phyloP scores from a whole-genome alignment of 2,113 vertebrate genomes.

The Centropus unirufus region DNA sequence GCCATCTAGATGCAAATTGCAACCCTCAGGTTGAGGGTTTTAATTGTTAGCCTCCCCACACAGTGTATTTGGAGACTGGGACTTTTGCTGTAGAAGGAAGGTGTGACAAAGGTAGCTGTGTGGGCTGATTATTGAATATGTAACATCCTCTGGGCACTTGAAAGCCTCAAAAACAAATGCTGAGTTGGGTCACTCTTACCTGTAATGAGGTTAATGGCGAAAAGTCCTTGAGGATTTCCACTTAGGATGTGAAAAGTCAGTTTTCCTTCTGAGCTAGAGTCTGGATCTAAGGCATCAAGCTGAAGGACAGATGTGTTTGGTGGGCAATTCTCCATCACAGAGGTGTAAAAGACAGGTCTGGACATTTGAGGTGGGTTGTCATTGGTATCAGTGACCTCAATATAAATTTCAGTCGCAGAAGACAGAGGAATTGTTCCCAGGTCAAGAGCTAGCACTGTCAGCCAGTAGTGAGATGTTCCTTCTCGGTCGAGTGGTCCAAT shows the following conservation, averaged over 20 bases:
- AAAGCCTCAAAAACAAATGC: conserved; percentile 16
- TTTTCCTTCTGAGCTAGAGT: conserved; percentile 85
- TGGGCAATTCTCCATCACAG: conserved; percentile 85
- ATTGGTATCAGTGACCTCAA: conserved; percentile 92
- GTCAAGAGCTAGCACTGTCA: conserved; percentile 89
- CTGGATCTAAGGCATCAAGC: conserved; percentile 85
- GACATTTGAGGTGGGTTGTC: conserved; percentile 91
- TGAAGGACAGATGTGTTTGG: conserved; percentile 80
- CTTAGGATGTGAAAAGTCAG: conserved; percentile 87
- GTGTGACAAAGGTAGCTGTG: conserved; percentile 2
- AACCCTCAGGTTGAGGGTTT: conserved; percentile 15
- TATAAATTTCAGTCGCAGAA: conserved; percentile 89
- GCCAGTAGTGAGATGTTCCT: conserved; percentile 85
- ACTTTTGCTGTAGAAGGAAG: not conserved
- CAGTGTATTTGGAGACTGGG: not conserved
- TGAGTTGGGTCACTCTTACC: conserved; percentile 77
- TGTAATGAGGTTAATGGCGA: conserved; percentile 83
- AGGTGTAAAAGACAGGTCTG: conserved; percentile 88
- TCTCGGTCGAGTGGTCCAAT: conserved; percentile 85
- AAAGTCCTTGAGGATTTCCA: conserved; percentile 84
- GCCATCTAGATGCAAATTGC: not conserved
- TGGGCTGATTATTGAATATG: not conserved
- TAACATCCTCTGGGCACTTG: not conserved
- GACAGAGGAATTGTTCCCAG: conserved; percentile 84
- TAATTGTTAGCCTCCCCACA: not conserved